Conservation (phyloP, 2,113 vertebrate species). For the Galemys pyrenaicus region DNA sequence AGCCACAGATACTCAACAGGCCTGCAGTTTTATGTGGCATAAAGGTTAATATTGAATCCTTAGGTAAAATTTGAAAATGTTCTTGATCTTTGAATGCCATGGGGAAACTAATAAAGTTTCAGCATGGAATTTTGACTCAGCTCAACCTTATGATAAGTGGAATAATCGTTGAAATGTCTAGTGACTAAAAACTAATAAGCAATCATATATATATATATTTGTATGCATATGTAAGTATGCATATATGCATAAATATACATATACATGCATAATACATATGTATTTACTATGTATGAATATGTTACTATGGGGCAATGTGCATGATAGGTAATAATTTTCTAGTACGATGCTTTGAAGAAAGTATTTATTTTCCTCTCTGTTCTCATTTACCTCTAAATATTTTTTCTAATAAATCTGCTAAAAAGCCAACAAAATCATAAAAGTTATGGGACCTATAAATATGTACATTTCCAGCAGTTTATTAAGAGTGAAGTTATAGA, state of each 20-base stretch:
- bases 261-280: too few relatives aligned
- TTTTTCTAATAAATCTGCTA: background rate
- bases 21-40: conserved; percentile 65
- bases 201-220: background rate
- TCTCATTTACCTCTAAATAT: background rate
- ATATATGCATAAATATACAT: too few relatives aligned
- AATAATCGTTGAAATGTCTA: background rate
- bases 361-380: background rate
- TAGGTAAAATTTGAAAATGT: conserved; percentile 72
- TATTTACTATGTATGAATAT: too few relatives aligned
- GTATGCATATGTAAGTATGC: too few relatives aligned
- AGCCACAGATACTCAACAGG: conserved; percentile 67
- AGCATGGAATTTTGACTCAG: conserved; percentile 55
- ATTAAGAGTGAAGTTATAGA: background rate
- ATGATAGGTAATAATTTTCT: background rate
- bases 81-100: conserved; percentile 68
- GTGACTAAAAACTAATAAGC: background rate
- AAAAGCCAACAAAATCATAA: background rate
- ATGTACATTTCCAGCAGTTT: background rate
- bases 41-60: conserved; percentile 75
- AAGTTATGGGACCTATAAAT: background rate
- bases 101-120: conserved; percentile 65
- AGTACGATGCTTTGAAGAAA: background rate
- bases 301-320: background rate
- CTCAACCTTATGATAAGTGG: conserved; percentile 24